Conservation (phyloP, 2,113 vertebrate genomes). For the Sminthopsis crassicaudata region DNA sequence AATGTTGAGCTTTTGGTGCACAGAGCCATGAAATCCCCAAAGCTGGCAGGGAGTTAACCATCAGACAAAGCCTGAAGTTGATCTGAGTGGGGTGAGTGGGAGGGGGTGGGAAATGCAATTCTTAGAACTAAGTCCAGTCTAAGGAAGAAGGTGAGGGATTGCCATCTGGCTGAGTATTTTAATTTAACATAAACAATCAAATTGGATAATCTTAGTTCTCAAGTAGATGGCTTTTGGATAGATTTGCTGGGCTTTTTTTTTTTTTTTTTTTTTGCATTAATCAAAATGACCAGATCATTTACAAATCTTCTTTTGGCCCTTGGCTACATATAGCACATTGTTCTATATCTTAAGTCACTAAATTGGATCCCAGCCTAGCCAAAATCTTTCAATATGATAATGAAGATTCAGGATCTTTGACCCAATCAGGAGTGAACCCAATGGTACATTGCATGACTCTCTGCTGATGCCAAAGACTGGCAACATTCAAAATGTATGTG, state of each 20-base stretch:
- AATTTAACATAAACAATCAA: not conserved
- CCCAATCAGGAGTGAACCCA: not conserved
- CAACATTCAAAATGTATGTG: not conserved
- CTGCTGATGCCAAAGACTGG: not conserved
- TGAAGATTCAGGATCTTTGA: not conserved
- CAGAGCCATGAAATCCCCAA: not conserved
- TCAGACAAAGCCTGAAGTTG: not conserved
- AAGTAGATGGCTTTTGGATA: not conserved
- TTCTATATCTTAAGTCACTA: not conserved
- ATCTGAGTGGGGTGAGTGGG: not conserved
- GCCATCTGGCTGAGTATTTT: not conserved
- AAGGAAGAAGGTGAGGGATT: not conserved
- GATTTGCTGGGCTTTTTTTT: not conserved
- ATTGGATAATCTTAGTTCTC: not conserved
- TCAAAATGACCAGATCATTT: not conserved
- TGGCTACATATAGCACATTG: not conserved
- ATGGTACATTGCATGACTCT: not conserved
- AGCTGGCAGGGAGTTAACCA: not conserved
- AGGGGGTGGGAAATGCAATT: not conserved
- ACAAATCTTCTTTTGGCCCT: not conserved
- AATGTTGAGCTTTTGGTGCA: not conserved
- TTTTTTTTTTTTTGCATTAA: not conserved
- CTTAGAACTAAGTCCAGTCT: not conserved
- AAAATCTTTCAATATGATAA: not conserved
- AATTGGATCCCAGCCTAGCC: not conserved